Percentiles rank a stretch among this genome's conserved stretches.
Evolutionary conservation across 1,140 invertebrate genomes (phyloP).

Genomic region (Musca vetustissima): DNA sequence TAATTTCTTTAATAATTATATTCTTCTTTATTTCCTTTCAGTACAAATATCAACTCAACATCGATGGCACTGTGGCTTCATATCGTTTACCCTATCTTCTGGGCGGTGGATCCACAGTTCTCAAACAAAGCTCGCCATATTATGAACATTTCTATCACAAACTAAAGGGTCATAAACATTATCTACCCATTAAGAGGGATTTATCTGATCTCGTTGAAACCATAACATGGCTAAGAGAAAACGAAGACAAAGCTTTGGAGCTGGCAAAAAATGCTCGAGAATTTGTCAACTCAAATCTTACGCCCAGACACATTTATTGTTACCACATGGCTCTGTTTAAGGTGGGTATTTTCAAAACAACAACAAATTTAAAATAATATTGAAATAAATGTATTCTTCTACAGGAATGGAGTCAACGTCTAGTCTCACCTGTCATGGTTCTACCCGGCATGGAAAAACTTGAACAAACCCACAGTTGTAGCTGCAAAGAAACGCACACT

Average conservation of each 20-base stretch:
- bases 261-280: constrained; percentile 73
- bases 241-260: constrained; percentile 72
- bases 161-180: constrained; percentile 77
- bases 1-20: not conserved
- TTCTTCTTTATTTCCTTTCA: constrained; percentile 57
- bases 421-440: constrained; percentile 64
- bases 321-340: constrained; percentile 82
- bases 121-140: constrained; percentile 92
- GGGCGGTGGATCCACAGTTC: constrained; percentile 79
- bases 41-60: constrained; percentile 94
- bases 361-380: constrained; percentile 9
- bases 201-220: constrained; percentile 78
- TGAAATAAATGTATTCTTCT: constrained; percentile 37
- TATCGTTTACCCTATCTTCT: constrained; percentile 92
- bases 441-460: constrained; percentile 76
- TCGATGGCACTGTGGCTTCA: constrained; percentile 95
- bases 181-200: constrained; percentile 78
- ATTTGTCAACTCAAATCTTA: constrained; percentile 77
- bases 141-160: constrained; percentile 93
- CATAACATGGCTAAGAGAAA: constrained; percentile 75
- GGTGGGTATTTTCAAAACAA: constrained; percentile 57
- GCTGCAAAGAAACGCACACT: constrained; percentile 41
- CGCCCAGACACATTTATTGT: constrained; percentile 86
- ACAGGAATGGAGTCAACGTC: constrained; percentile 71
- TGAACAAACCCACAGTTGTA: constrained; percentile 59